Evolutionary conservation across 2,797 vertebrate species (phyloP), one percentile per base, ranked within the genome.

Genomic region (Taenioides sp.): DNA sequence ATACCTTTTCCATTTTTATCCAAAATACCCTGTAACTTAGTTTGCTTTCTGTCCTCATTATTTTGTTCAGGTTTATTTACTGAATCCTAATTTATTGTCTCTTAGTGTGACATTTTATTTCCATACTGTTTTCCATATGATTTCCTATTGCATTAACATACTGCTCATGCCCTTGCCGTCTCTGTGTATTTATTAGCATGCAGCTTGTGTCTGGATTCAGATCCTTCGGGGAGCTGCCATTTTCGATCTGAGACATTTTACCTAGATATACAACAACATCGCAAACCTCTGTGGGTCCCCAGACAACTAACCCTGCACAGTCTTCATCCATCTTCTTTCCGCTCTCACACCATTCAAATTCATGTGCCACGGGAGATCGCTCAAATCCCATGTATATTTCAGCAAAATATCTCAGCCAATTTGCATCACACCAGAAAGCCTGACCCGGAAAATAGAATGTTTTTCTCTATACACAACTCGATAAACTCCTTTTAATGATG

Each of bases 181-280:
- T 62, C 65, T 25, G 49, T 69, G 69, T 75, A 37, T 82, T 76
- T 78, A 83, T 90, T 82, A 83, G 76, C 68, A 85, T 88, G 80
- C 76, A 1, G 62, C 49, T 80, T 68, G 67, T 63, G 82, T 79
- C 79, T 81, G 72, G 61, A 79, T 84, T 78, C 37, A 16, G 77
- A 90, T 84, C 82, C 88, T 82, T 82, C 65, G 34, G 86, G 87
- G 89, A 86, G 81, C 83, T 87, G 87, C 85, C 87, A 87, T 89
- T 92, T 90, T 73, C 73, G 65, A 90, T 90, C 71, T 18, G 80
- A 87, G 81, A 81, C 74, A 78, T 89, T 87, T 89, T 83, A 81
- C 47, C 55, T 80, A 77, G 82, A 85, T 74, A 78, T 73, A 72
- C 77, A 85, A 84, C 84, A 80, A 83, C 58, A 65, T 70, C 76